Conservation (phyloP, 2,113 vertebrate species). For the Ictalurus punctatus region DNA sequence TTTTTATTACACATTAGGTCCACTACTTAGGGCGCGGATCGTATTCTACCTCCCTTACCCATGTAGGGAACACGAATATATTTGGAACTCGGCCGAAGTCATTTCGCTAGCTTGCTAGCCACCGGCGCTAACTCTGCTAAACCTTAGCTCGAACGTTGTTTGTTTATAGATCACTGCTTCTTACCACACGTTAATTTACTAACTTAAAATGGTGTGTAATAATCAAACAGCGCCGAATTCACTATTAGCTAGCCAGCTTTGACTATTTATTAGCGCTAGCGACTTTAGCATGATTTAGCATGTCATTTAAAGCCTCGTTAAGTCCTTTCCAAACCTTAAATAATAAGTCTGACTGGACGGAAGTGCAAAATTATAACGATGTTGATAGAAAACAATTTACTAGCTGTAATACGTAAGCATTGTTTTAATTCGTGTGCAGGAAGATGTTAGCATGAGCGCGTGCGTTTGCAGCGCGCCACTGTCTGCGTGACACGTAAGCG, state of each 20-base stretch:
- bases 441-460: constrained; percentile 8
- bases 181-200: neutral
- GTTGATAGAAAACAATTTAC: neutral
- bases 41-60: constrained; percentile 17
- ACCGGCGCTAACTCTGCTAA: neutral
- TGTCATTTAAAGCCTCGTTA: too few relatives aligned
- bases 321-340: neutral
- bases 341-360: neutral
- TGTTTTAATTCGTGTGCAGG: neutral
- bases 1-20: neutral
- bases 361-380: neutral
- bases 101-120: neutral
- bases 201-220: too few relatives aligned
- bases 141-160: too few relatives aligned
- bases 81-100: neutral
- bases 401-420: neutral
- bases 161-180: too few relatives aligned
- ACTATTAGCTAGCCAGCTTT: neutral
- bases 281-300: neutral
- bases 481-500: constrained; percentile 83
- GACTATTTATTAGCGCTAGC: neutral
- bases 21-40: neutral
- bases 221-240: too few relatives aligned
- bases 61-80: neutral
- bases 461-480: constrained; percentile 36